Percentiles rank a stretch among this genome's conserved stretches.
phyloP scores from a whole-genome alignment of 2,888 invertebrate genomes.

The Cosmia pyralina region DNA sequence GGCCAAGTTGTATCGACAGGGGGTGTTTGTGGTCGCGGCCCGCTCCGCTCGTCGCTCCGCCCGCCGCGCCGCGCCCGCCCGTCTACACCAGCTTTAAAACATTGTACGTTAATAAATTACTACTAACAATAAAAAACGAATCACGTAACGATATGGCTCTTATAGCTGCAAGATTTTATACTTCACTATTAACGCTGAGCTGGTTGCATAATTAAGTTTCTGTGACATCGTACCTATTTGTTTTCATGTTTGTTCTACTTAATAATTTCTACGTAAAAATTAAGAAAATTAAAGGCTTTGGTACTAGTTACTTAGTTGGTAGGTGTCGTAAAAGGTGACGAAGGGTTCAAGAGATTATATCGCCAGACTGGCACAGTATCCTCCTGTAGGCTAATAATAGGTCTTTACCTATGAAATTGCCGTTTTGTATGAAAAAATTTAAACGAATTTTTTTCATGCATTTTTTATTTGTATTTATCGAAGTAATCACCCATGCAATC shows the following conservation, averaged over 20 bases:
- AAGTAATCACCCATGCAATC: no score
- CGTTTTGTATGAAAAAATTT: no score
- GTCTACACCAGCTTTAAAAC: conserved; percentile 47
- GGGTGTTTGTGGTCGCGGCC: conserved; percentile 75
- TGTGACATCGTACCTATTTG: conserved; percentile 5
- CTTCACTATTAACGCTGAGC: conserved; percentile 17
- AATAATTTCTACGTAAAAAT: not conserved
- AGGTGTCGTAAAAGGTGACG: not conserved
- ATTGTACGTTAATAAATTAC: conserved; percentile 34
- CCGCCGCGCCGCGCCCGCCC: conserved; percentile 26
- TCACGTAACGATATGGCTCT: conserved; percentile 38
- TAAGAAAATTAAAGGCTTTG: not conserved
- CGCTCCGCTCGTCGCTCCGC: conserved; percentile 71
- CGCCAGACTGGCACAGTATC: not conserved
- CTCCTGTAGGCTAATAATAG: not conserved
- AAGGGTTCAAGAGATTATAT: not conserved
- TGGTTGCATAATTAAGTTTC: conserved; percentile 26
- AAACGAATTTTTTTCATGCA: no score
- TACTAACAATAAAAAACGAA: conserved; percentile 46
- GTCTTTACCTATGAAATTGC: no score
- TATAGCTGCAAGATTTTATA: conserved; percentile 45
- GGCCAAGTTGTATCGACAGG: conserved; percentile 84
- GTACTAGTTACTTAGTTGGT: not conserved
- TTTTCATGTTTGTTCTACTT: not conserved
- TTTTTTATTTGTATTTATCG: no score